phyloP scores from a whole-genome alignment of 2,797 vertebrate species.

The Rhinoraja longicauda region DNA sequence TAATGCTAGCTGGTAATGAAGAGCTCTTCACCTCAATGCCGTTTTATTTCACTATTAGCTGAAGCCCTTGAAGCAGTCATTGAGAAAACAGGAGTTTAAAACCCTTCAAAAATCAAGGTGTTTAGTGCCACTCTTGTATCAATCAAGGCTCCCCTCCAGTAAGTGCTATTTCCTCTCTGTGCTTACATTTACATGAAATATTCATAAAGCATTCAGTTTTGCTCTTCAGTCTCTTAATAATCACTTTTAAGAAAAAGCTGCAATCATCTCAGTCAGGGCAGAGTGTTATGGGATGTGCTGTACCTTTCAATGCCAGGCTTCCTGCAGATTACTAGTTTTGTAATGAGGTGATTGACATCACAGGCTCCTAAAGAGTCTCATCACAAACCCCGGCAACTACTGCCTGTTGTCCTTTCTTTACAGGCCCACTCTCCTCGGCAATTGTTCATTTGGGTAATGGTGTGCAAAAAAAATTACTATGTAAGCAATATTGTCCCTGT shows the following conservation, averaged over 20 bases:
- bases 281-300: slow-evolving; percentile 70
- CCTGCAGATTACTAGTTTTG: slow-evolving; percentile 69
- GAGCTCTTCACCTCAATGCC: slow-evolving; percentile 86
- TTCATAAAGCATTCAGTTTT: slow-evolving; percentile 95
- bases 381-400: slow-evolving; percentile 44
- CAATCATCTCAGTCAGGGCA: slow-evolving; percentile 87
- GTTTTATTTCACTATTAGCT: slow-evolving; percentile 82
- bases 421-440: neutral
- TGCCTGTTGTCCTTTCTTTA: slow-evolving; percentile 31
- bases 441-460: slow-evolving; percentile 35
- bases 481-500: slow-evolving; percentile 28
- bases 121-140: slow-evolving; percentile 88
- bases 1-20: slow-evolving; percentile 81
- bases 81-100: slow-evolving; percentile 64
- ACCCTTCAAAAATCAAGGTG: slow-evolving; percentile 82
- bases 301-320: slow-evolving; percentile 76
- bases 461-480: slow-evolving; percentile 1
- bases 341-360: slow-evolving; percentile 70
- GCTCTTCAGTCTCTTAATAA: slow-evolving; percentile 90
- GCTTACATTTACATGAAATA: slow-evolving; percentile 99
- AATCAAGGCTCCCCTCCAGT: slow-evolving; percentile 86
- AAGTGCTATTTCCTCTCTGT: slow-evolving; percentile 67
- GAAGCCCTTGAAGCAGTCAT: slow-evolving; percentile 74
- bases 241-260: slow-evolving; percentile 85
- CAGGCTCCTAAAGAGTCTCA: slow-evolving; percentile 65